Conservation (phyloP, 35 echinoderm and acorn worm species). For the Apostichopus parvimensis region DNA sequence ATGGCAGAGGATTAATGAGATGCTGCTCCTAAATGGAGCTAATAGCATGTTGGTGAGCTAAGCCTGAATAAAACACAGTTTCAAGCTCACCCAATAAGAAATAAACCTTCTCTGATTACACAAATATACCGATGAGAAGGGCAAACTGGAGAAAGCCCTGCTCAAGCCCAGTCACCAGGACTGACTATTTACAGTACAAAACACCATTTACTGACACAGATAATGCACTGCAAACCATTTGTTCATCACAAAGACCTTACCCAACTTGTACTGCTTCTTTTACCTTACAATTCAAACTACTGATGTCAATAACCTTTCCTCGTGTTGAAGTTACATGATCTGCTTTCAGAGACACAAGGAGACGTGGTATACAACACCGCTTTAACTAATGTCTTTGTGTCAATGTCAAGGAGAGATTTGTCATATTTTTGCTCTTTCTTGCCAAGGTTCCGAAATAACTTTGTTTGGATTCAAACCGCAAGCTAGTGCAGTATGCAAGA, state of each 20-base stretch:
- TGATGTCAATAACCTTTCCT: slow-evolving; percentile 2
- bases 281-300: not conserved
- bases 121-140: not conserved
- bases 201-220: not conserved
- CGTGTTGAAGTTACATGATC: not conserved
- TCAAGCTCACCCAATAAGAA: not conserved
- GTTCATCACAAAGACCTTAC: not conserved
- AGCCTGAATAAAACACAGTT: not conserved
- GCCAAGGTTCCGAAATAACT: slow-evolving; percentile 39
- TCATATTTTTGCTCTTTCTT: slow-evolving; percentile 34
- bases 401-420: slow-evolving; percentile 19
- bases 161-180: slow-evolving; percentile 17
- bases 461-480: slow-evolving; percentile 32
- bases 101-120: not conserved
- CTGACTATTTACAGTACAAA: not conserved
- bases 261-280: slow-evolving; percentile 9
- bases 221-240: not conserved
- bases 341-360: not conserved
- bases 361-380: slow-evolving; percentile 2
- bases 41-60: not conserved
- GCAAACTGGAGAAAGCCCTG: slow-evolving; percentile 16
- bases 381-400: slow-evolving; percentile 11
- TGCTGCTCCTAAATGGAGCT: not conserved
- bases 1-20: not conserved
- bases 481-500: slow-evolving; percentile 17